Evolutionary conservation across 2,888 invertebrate genomes (phyloP).

Genomic region (Tipula unca): DNA sequence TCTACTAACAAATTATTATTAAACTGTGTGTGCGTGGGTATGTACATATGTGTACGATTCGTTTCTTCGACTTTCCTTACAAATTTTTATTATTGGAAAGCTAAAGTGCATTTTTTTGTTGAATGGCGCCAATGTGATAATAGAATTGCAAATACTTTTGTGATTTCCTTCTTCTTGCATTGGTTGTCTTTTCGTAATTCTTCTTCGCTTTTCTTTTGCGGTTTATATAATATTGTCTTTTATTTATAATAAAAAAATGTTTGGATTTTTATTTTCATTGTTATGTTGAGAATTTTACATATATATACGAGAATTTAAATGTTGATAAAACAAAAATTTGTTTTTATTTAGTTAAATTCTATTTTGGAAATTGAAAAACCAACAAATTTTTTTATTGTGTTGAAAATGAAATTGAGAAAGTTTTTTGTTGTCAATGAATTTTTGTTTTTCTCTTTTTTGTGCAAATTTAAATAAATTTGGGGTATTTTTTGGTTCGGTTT

Average conservation of each 20-base stretch:
- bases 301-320: background rate
- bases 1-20: background rate
- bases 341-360: background rate
- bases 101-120: background rate
- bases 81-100: background rate
- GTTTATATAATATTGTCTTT: background rate
- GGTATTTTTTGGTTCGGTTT: background rate
- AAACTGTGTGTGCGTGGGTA: background rate
- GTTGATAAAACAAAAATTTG: background rate
- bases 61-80: background rate
- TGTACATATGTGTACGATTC: background rate
- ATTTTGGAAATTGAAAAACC: background rate
- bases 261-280: background rate
- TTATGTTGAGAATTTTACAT: background rate
- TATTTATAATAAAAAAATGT: background rate
- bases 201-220: background rate
- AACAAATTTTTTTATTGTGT: background rate
- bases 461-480: background rate
- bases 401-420: background rate
- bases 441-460: background rate
- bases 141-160: constrained; percentile 1
- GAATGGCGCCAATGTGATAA: background rate
- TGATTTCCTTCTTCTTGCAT: background rate
- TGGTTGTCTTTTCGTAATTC: background rate
- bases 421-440: background rate